Evolutionary conservation across 1,140 invertebrate species (phyloP), one percentile per base, ranked within the genome.

Genomic region (Diachasmimorpha longicaudata): DNA sequence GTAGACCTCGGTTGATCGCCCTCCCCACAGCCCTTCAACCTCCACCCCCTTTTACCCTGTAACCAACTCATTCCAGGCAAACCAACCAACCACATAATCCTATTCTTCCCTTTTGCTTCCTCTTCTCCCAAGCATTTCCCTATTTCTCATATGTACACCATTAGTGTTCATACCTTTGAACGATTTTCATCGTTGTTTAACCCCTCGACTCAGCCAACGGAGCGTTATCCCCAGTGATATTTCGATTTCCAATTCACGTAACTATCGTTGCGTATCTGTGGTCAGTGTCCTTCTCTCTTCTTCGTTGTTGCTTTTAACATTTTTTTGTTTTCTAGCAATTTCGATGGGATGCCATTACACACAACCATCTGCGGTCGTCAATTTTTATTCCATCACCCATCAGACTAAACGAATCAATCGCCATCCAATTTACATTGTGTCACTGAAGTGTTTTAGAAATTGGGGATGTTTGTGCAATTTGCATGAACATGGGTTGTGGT

Each of bases 311-410:
- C 14, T 39, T 46, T 70, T 23, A 19, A 44, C 25, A 16, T 70
- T 37, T 46, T 71, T 68, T 44, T 70, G 37, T 71, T 55, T 63
- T 55, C 19, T 36, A 31, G 48, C 69, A 76, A 76, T 76, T 76
- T 69, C 75, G 46, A 69, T 76, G 58, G 48, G 71, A 76, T 52
- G 58, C 58, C 58, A 25, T 63, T 63, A 63, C 23, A 58, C 21
- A 25, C 14, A 31, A 25, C 58, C 58, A 63, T 63, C 21, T 63
- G 58, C 13, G 21, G 19, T 37, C 52, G 31, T 46, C 75, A 76
- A 76, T 76, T 76, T 76, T 76, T 76, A 76, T 71, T 72, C 75
- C 68, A 76, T 76, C 75, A 76, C 75, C 75, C 71, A 69, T 76
- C 42, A 66, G 58, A 71, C 69, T 76, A 76, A 76, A 70, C 75